A percentile compares a stretch with the other conserved stretches of the same genome.
phyloP scores from a whole-genome alignment of 2,888 invertebrate genomes.

The Gibbula magus region DNA sequence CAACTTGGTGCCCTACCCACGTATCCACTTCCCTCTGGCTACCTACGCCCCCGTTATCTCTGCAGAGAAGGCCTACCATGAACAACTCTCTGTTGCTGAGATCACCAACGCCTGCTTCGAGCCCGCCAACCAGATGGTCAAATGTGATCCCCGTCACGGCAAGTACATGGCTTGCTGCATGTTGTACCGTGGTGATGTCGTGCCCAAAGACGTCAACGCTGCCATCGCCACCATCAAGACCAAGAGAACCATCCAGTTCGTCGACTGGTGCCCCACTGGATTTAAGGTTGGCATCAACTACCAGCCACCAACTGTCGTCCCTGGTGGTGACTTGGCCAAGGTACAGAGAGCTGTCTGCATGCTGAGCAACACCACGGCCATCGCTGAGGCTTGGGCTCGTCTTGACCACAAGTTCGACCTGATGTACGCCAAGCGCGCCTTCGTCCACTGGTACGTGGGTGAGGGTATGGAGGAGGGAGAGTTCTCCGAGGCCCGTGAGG shows the following conservation, averaged over 20 bases:
- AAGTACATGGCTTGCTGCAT: slow-evolving; percentile 75
- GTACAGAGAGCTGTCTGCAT: slow-evolving; percentile 9
- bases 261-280: slow-evolving; percentile 1
- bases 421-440: slow-evolving; percentile 9
- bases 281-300: slow-evolving; percentile 7
- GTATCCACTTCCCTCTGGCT: slow-evolving; percentile 89
- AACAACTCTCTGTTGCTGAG: slow-evolving; percentile 79
- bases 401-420: slow-evolving; percentile 13
- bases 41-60: slow-evolving; percentile 93
- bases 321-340: not conserved
- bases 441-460: slow-evolving; percentile 15
- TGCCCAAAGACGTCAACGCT: slow-evolving; percentile 67
- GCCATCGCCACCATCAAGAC: slow-evolving; percentile 63
- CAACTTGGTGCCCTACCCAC: slow-evolving; percentile 74
- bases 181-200: slow-evolving; percentile 66
- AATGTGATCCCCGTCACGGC: slow-evolving; percentile 77
- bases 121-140: slow-evolving; percentile 91
- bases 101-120: slow-evolving; percentile 81
- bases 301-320: slow-evolving; percentile 10
- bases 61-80: slow-evolving; percentile 95
- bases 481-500: slow-evolving; percentile 11
- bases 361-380: slow-evolving; percentile 5
- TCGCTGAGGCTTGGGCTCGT: slow-evolving; percentile 9
- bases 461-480: slow-evolving; percentile 13
- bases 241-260: slow-evolving; percentile 13